phyloP scores from a whole-genome alignment of 2,797 vertebrate genomes.

The Protonibea diacanthus region DNA sequence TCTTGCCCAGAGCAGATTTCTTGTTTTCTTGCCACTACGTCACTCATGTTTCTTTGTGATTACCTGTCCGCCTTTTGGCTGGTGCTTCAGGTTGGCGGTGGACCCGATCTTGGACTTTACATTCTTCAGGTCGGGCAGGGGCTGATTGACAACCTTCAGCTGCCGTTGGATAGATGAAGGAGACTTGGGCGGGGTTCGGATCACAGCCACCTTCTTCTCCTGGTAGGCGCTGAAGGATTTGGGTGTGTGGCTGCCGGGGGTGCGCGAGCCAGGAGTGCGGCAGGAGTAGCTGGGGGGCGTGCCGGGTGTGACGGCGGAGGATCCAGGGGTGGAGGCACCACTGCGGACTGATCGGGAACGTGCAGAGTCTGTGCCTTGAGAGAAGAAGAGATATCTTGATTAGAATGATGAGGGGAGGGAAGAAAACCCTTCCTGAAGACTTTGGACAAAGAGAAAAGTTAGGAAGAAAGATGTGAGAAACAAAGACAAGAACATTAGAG shows the following conservation, averaged over 20 bases:
- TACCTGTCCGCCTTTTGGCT: constrained; percentile 97
- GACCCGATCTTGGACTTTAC: constrained; percentile 96
- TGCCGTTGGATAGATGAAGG: constrained; percentile 93
- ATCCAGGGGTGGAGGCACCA: constrained; percentile 93
- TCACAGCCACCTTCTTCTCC: constrained; percentile 96
- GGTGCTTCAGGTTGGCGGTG: constrained; percentile 93
- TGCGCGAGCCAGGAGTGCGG: constrained; percentile 94
- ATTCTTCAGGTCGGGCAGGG: constrained; percentile 94
- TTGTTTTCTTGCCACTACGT: too few relatives aligned
- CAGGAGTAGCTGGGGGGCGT: constrained; percentile 94
- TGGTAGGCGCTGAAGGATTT: constrained; percentile 93
- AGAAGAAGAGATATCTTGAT: neutral
- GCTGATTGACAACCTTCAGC: constrained; percentile 93
- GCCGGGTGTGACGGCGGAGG: constrained; percentile 93
- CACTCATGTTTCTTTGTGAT: constrained; percentile 20
- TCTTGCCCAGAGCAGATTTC: neutral
- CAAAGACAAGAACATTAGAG: neutral
- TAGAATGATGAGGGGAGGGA: neutral
- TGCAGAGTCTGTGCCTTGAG: constrained; percentile 89
- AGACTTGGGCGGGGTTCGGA: constrained; percentile 96
- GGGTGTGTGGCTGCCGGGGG: constrained; percentile 92
- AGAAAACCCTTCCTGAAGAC: neutral
- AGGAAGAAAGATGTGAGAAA: neutral
- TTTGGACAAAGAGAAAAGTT: neutral
- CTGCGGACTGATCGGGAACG: constrained; percentile 93